Base-by-base conservation (phyloP, 2,797 vertebrate genomes). In the Artibeus jamaicensis region DNA sequence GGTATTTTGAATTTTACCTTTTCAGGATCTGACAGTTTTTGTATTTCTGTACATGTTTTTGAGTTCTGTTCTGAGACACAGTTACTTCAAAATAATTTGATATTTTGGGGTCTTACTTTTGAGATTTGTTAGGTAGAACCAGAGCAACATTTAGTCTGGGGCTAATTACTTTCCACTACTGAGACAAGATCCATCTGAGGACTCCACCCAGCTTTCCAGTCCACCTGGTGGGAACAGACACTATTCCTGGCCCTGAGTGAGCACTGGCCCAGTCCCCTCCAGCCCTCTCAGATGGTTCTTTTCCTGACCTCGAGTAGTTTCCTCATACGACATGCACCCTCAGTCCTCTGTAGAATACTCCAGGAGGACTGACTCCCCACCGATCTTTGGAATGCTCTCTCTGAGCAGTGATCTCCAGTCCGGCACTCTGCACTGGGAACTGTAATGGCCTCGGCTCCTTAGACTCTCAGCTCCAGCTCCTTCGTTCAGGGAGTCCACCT, bases 1-100 rank as follows among this genome's bases (percentile, higher is more conserved):
- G 59, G 29, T 29, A 93, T 91, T 86, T 95, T 95, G 22, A 91
- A 34, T 86, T 93, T 91, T 94, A 89, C 24, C 39, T 71, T 83
- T 2, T 89, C 79, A 19, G 46, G 9, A 87, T 87, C 50, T 65
- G 42, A 78, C 29, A 42, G 6, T 21, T 95, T 81, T 91, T 79
- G 6, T 73, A 67, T 32, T 91, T 37, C 34, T 87, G 9, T 82
- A 93, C 67, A 77, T 85, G 24, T 67, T 78, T 83, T 73, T 48
- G 42, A 77, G 11, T 77, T 91, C 92, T 87, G 48, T 93, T 91
- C 50, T 86, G 74, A 57, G n/a, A 70, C 76, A 65, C 1, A 62
- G n/a, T 74, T 73, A 74, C n/a, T 86, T 91, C 77, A 65, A 76
- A 85, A n/a, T 88, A 29, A 34, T 76, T 77, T 81, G 59, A 57